These are phyloP conservation scores for Sturnira hondurensis DNA, from an alignment of 2,113 vertebrate species.

Conservation along the genomic window DNA sequence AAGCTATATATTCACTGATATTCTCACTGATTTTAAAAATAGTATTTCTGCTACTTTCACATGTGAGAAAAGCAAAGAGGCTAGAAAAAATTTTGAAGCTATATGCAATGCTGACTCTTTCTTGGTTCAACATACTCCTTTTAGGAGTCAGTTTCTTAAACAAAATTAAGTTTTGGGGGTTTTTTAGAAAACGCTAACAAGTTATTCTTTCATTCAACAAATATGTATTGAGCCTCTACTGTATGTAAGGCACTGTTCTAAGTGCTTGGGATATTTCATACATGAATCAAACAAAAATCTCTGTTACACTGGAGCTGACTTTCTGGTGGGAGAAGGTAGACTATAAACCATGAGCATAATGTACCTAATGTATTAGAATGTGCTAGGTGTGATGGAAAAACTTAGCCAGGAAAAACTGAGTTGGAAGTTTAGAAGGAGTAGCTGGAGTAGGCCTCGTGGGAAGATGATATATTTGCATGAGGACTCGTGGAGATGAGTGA, in stretches of 20 bases:
- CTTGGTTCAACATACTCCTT: neutral
- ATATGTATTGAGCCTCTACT: neutral
- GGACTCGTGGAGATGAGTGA: neutral
- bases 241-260: neutral
- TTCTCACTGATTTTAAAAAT: neutral
- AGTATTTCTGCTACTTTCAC: neutral
- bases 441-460: neutral
- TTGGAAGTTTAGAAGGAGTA: neutral
- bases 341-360: neutral
- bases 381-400: neutral
- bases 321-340: neutral
- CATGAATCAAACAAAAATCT: slow-evolving; percentile 7
- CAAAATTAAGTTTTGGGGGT: neutral
- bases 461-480: neutral
- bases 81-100: neutral
- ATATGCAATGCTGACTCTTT: neutral
- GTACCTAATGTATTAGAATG: neutral
- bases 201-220: neutral
- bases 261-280: neutral
- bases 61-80: neutral
- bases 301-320: neutral
- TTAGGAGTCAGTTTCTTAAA: neutral
- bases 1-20: neutral
- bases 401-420: neutral
- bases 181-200: neutral